These are phyloP conservation scores for Tylochromis polylepis DNA, from an alignment of 2,113 vertebrate species.

Conservation along the genomic window DNA sequence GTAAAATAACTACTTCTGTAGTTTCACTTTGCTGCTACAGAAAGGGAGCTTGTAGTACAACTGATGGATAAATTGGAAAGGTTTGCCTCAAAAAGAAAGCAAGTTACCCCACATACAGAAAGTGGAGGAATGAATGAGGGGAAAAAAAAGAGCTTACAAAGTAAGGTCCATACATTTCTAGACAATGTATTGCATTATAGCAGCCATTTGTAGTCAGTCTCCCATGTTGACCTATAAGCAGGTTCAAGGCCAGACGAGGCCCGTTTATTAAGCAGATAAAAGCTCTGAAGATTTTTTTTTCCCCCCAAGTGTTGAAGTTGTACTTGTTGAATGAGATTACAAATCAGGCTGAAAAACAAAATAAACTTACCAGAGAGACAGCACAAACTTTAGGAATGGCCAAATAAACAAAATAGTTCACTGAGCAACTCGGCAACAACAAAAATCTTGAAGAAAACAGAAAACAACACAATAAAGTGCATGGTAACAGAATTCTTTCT, in stretches of 20 bases:
- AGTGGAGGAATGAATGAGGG: neutral
- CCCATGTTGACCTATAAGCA: neutral
- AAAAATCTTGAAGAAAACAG: neutral
- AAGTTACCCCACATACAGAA: neutral
- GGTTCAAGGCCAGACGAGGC: neutral
- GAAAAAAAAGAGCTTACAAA: neutral
- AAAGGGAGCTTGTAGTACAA: neutral
- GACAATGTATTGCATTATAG: neutral
- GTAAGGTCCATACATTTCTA: neutral
- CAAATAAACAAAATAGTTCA: neutral
- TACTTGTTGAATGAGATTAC: neutral
- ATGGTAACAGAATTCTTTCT: no score
- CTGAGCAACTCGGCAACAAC: neutral
- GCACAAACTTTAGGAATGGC: neutral
- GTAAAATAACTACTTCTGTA: neutral
- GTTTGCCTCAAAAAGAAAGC: neutral
- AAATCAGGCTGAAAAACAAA: neutral
- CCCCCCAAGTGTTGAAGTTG: neutral
- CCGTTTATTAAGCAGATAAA: neutral
- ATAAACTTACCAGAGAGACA: neutral
- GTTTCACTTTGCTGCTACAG: conserved; percentile 11
- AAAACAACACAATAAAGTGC: neutral
- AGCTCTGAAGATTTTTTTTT: no score
- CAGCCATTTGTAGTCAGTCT: neutral
- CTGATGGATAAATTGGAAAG: neutral